Conservation (phyloP, 2,113 vertebrate genomes). For the Ovis canadensis region DNA sequence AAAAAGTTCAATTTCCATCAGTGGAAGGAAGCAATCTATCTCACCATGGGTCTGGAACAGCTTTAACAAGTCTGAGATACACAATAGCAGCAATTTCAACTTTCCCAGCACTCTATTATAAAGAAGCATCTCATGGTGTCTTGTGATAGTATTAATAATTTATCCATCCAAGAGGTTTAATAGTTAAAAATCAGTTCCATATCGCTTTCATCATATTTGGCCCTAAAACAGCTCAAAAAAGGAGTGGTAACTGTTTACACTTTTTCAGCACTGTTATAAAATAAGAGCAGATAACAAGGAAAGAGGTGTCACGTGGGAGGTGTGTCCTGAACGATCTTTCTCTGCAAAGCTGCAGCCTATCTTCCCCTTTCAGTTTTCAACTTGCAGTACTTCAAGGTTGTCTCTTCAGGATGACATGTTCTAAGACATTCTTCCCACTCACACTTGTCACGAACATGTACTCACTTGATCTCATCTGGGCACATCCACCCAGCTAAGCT, state of each 20-base stretch:
- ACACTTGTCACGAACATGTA: not conserved
- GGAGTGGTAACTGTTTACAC: not conserved
- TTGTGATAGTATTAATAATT: slow-evolving; percentile 24
- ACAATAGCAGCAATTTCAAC: slow-evolving; percentile 46
- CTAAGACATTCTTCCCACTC: slow-evolving; percentile 28
- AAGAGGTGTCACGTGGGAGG: not conserved
- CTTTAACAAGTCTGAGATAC: slow-evolving; percentile 25
- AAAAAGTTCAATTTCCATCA: slow-evolving; percentile 22
- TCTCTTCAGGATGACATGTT: slow-evolving; percentile 35
- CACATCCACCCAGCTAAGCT: not conserved
- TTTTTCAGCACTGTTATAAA: not conserved
- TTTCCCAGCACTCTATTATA: not conserved
- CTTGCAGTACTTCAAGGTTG: not conserved
- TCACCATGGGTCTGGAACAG: slow-evolving; percentile 12
- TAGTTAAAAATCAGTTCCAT: slow-evolving; percentile 3
- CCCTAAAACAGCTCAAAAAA: slow-evolving; percentile 18
- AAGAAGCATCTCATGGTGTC: not conserved
- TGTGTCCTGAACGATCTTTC: not conserved
- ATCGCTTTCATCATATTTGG: not conserved
- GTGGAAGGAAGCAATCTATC: slow-evolving; percentile 42
- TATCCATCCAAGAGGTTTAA: slow-evolving; percentile 32
- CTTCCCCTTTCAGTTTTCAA: not conserved
- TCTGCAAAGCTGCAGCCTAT: not conserved
- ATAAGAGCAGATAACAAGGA: slow-evolving; percentile 12
- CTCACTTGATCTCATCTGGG: slow-evolving; percentile 43